Base-by-base conservation (phyloP, 2,888 invertebrate species). In the Eupeodes luniger region DNA sequence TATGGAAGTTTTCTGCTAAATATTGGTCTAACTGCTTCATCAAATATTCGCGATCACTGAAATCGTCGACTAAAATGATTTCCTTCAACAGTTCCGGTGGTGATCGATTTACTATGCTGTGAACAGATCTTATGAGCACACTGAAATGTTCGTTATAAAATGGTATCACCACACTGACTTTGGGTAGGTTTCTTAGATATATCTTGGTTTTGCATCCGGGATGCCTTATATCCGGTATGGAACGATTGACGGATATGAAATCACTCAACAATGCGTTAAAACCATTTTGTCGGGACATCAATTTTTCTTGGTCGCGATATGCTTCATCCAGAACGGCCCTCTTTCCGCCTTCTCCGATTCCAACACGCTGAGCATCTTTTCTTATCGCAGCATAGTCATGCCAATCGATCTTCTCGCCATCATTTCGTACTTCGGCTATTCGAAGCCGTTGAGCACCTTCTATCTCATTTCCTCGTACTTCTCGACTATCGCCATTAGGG, bases 101-200 rank as follows among this genome's bases (percentile, higher is more conserved):
- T 0, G 98, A 98, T 80, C 98, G 95, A 92, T 97, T 96, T 10
- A 98, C 93, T 11, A 98, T 97, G 91, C 97, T 98, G 92, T 96
- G 95, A 34, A 95, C 97, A 59, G 96, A 98, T 90, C 97, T 94
- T 76, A 98, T 94, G 64, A 99, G 94, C 0, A 98, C 98, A 67
- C 96, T 96, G 95, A 97, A 97, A 92, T 99, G 98, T 92, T 99
- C 99, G 91, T 99, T 98, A 93, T 98, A 98, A 92, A 98, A 98
- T 4, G 98, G 98, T 27, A 99, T 96, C 72, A 99, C 96, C 11
- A 99, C 96, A 92, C 98, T 98, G 5, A 97, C 97, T 0, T 96
- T 95, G 0, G 97, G 97, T 94, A 93, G 87, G 64, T 92, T 91
- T 4, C 89, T 86, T 5, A 92, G 85, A 83, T 93, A 93, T 53